Base-by-base conservation (phyloP, 2,113 vertebrate genomes). In the Tragelaphus imberbis region DNA sequence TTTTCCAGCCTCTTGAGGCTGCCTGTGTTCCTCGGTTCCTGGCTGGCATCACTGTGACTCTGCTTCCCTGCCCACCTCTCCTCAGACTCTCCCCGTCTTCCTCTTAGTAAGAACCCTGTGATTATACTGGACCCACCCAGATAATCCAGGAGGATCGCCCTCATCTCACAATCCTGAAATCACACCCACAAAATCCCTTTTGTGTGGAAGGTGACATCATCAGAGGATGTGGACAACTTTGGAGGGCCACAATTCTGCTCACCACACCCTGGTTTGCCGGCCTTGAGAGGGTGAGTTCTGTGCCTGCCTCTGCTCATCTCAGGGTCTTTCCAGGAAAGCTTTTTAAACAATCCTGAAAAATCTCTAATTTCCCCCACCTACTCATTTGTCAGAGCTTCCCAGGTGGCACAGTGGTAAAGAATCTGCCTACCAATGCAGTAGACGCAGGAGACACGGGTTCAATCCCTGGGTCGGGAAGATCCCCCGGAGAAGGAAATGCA, bases 1-100 rank as follows among this genome's bases (percentile, higher is more conserved):
- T 27, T 81, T 27, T 33, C 47, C 2, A 15, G 25, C 36, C 63
- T 58, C 44, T 61, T 1, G 15, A 47, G 2, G 33, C 19, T 27
- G 36, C 23, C n/a, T 0, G 1, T 1, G 2, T n/a, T 49, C 33
- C 61, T 87, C 3, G 13, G 47, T 33, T 84, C 49, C 7, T 7
- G 1, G 16, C 47, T n/a, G 0, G 0, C 17, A 19, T 79, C 56
- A 3, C 6, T 21, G 33, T 16, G 51, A 21, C 53, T 49, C 65
- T 21, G 25, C 9, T 56, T n/a, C 68, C 1, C 1, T 47, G 1
- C 0, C 40, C 53, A 36, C 44, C 1, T 6, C 36, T n/a, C n/a
- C 36, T 63, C 51, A 40, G 44, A 68, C 2, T 0, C 27, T 36
- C 68, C 30, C 5, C 3, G 4, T n/a, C 23, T 90, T 88, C 87